Base-by-base conservation (phyloP, 2,113 vertebrate genomes). In the Thamnaconus septentrionalis region DNA sequence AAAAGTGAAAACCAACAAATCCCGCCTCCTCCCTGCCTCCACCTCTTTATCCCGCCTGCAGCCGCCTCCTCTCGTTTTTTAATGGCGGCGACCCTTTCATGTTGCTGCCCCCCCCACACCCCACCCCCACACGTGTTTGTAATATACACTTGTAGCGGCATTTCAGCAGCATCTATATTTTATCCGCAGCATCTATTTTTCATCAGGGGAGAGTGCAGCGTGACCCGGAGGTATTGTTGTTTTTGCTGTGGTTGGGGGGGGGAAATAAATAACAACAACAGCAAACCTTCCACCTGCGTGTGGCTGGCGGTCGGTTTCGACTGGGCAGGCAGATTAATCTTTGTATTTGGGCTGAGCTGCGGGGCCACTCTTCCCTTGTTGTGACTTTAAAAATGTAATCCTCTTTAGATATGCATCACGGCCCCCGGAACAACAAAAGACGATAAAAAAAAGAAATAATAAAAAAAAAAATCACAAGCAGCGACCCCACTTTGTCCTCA, bases 331-430 rank as follows among this genome's bases (percentile, higher is more conserved):
- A 75, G 72, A 81, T 82, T 85, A 68, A 82, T 85, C 77, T 81
- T 78, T 66, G 73, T 70, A 82, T 85, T 70, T 76, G 64, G 71
- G 46, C 61, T 69, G 47, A 53, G 59, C 69, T 75, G 71, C 48
- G 0, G 18, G 69, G 18, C 65, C 65, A 71, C 65, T 59, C 43
- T 58, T 41, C 46, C 49, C 55, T 69, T 71, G 69, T 83, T 81
- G 56, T 71, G 65, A 69, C 53, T 84, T 83, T 62, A 75, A 86
- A 78, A 73, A 31, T 71, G 1, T 75, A 85, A 87, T 88, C 83
- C 74, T 79, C 75, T 85, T 43, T 71, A 62, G 70, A 83, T 59
- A 69, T 81, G 64, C 56, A 65, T 55, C 48, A 8, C 59, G 66
- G 56, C 57, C 56, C 56, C 43, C 18, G 18, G 18, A 31, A 31